These are phyloP conservation scores for Entomobrya multifasciata DNA, from an alignment of 2,888 invertebrate genomes.

Conservation along the genomic window DNA sequence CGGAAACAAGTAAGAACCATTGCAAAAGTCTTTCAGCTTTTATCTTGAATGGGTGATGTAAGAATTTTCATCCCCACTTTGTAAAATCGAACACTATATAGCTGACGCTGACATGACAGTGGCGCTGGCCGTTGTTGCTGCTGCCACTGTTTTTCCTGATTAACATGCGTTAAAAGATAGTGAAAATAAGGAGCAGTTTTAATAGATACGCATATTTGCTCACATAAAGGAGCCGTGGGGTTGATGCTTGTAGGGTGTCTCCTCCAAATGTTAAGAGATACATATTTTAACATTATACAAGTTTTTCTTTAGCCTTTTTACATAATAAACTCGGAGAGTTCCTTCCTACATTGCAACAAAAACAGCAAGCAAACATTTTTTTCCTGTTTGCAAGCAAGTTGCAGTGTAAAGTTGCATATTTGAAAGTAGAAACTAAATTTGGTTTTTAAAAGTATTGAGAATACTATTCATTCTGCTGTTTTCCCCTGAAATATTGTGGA, in stretches of 20 bases:
- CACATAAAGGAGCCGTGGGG: constrained; percentile 51
- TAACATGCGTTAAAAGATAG: constrained; percentile 51
- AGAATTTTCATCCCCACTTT: not conserved
- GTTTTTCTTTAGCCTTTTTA: constrained; percentile 21
- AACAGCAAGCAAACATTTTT: not conserved
- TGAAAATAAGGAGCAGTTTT: constrained; percentile 55
- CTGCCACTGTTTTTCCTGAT: constrained; percentile 56
- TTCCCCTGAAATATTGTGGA: not conserved
- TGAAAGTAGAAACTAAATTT: too few species aligned
- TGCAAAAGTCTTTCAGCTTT: too few species aligned
- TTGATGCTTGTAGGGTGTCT: constrained; percentile 54
- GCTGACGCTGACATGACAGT: not conserved
- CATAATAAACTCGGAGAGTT: not conserved
- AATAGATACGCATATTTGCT: constrained; percentile 60
- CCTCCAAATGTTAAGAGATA: constrained; percentile 33
- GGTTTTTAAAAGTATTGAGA: too few species aligned
- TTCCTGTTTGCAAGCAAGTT: constrained; percentile 29
- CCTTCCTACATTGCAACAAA: not conserved
- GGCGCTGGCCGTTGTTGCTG: not conserved
- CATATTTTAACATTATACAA: constrained; percentile 44
- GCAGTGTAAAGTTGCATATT: not conserved
- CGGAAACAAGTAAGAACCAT: too few species aligned
- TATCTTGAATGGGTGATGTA: not conserved
- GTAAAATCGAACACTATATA: not conserved
- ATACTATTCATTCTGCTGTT: not conserved